Percentiles rank a stretch among this genome's conserved stretches.
These are phyloP conservation scores for Lepidocyrtoides sp. DNA, from an alignment of 2,888 invertebrate genomes.

Conservation along the genomic window DNA sequence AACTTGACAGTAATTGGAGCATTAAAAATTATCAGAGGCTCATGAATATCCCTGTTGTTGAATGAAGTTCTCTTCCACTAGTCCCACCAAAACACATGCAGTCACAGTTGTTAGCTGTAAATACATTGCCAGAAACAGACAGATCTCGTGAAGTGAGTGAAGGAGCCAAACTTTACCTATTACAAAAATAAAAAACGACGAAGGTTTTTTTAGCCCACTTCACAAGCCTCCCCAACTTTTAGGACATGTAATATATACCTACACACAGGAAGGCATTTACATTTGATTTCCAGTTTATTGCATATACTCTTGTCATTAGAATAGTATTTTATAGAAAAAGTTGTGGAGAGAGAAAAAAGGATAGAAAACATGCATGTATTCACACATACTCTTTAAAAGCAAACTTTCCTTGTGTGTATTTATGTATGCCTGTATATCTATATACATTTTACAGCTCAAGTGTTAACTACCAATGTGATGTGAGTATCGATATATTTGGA, in stretches of 20 bases:
- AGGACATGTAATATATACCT: not conserved
- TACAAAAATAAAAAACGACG: not conserved
- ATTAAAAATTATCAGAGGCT: not conserved
- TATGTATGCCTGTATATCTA: not conserved
- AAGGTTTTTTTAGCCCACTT: not conserved
- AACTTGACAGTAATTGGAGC: not conserved
- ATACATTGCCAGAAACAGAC: not conserved
- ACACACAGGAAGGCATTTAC: too few relatives aligned
- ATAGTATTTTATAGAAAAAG: constrained; percentile 17
- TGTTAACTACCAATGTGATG: not conserved
- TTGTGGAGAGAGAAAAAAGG: not conserved
- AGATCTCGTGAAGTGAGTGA: not conserved
- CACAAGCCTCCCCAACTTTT: not conserved
- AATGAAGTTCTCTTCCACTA: too few relatives aligned
- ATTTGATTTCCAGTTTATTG: not conserved
- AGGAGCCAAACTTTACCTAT: not conserved
- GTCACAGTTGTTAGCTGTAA: not conserved
- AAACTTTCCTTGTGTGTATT: too few relatives aligned
- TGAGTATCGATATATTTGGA: not conserved
- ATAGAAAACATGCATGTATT: not conserved
- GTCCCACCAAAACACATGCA: too few relatives aligned
- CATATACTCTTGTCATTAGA: not conserved
- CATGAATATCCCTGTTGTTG: not conserved
- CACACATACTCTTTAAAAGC: too few relatives aligned
- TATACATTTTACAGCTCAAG: not conserved